Evolutionary conservation across 2,888 invertebrate species (phyloP), one percentile per base, ranked within the genome.

Genomic region (Hemistola chrysoprasaria): DNA sequence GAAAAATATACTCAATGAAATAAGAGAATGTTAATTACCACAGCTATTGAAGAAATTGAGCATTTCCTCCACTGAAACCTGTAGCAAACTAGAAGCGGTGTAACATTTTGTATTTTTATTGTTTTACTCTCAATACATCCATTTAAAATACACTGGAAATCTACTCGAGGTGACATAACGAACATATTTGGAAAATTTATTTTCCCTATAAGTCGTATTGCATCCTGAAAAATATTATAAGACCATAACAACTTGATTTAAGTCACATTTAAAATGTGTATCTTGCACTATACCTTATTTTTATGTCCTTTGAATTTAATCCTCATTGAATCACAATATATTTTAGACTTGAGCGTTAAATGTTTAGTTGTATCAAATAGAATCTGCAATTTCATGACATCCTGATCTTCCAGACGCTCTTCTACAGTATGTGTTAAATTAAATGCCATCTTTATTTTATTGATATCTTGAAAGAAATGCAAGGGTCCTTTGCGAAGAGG

Each of bases 101-200:
- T 86, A 1, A 71, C 51, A 53, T 88, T 88, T 67, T 83, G 80
- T 50, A 88, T 65, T 67, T 77, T 80, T 22, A 88, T 74, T 0
- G 70, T 74, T 67, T 71, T 85, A 53, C 86, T 84, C 49, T 71
- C 66, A 11, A 83, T 58, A 29, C 72, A 78, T 8, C 71, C 79
- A 54, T 86, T 86, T 22, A 78, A 60, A 48, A 93, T 80, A 62
- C 92, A 92, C 29, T 90, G 90, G 63, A 95, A 93, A 66, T 92
- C 90, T 2, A 93, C 70, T 44, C 75, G 71, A 7, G 82, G 81
- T 25, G 92, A 89, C 45, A 86, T 66, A 36, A 93, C 77, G 24
- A 82, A 79, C 31, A 95, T 67, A 59, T 93, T 93, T 0, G 95
- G 94, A 65, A 91, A 94, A 73, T 93, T 92, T 1, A 94, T 90